Evolutionary conservation across 2,113 vertebrate genomes (phyloP).

Genomic region (Chaetops frenatus): DNA sequence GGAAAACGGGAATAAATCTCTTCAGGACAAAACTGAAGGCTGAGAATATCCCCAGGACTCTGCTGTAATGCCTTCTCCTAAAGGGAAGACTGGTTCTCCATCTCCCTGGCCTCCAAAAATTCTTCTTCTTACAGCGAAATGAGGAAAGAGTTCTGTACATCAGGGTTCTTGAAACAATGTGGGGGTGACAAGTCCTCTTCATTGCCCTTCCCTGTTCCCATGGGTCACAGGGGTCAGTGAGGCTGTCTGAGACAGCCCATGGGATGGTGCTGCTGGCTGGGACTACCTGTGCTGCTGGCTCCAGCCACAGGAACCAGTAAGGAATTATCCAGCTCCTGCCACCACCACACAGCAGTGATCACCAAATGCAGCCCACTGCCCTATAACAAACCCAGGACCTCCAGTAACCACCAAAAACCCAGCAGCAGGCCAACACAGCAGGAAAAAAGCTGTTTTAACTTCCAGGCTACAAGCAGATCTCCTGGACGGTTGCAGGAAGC

Average conservation of each 20-base stretch:
- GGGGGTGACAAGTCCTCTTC: background rate
- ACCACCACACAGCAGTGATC: background rate
- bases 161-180: background rate
- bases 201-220: background rate
- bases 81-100: background rate
- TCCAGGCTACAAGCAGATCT: background rate
- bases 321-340: background rate
- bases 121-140: background rate
- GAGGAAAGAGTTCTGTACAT: background rate
- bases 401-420: background rate
- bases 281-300: background rate
- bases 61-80: background rate
- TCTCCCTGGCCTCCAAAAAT: background rate
- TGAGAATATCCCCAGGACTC: background rate
- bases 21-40: background rate
- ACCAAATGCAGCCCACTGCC: background rate
- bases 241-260: rapidly evolving
- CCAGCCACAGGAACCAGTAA: background rate
- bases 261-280: background rate
- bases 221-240: background rate
- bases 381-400: background rate
- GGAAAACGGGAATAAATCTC: background rate
- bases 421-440: background rate
- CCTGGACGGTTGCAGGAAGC: background rate
- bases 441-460: background rate